Conservation (phyloP, 30 jellyfish, hydroid and myxozoan genomes). For the Aurelia sp. region DNA sequence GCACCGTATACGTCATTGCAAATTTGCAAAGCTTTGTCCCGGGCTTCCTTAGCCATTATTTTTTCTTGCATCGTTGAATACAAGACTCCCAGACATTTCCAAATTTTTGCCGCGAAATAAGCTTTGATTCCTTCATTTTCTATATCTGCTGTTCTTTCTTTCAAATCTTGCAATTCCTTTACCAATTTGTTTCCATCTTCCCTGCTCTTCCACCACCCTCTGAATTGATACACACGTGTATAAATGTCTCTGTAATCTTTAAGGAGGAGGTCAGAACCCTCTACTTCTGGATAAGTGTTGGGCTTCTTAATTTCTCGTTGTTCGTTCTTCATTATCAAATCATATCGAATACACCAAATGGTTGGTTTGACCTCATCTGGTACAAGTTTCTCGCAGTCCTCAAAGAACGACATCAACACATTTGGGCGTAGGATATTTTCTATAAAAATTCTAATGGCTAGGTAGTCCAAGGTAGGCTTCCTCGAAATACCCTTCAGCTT, state of each 20-base stretch:
- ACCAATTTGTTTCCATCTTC: too few species aligned
- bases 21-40: not conserved
- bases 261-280: too few species aligned
- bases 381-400: slow-evolving; percentile 23
- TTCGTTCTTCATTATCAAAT: slow-evolving; percentile 5
- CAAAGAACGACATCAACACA: not conserved
- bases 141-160: too few species aligned
- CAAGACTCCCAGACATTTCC: too few species aligned
- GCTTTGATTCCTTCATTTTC: too few species aligned
- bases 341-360: slow-evolving; percentile 27
- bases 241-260: too few species aligned
- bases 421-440: slow-evolving; percentile 1
- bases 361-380: not conserved
- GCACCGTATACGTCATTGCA: slow-evolving; percentile 18
- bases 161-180: too few species aligned
- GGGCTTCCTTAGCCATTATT: not conserved
- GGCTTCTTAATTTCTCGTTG: not conserved
- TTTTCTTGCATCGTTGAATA: too few species aligned
- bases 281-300: too few species aligned
- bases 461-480: slow-evolving; percentile 12
- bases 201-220: too few species aligned
- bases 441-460: not conserved
- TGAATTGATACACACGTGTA: too few species aligned
- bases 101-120: too few species aligned
- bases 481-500: not conserved